These are phyloP conservation scores for Myotis vivesi DNA, from an alignment of 2,797 vertebrate species.

Conservation along the genomic window DNA sequence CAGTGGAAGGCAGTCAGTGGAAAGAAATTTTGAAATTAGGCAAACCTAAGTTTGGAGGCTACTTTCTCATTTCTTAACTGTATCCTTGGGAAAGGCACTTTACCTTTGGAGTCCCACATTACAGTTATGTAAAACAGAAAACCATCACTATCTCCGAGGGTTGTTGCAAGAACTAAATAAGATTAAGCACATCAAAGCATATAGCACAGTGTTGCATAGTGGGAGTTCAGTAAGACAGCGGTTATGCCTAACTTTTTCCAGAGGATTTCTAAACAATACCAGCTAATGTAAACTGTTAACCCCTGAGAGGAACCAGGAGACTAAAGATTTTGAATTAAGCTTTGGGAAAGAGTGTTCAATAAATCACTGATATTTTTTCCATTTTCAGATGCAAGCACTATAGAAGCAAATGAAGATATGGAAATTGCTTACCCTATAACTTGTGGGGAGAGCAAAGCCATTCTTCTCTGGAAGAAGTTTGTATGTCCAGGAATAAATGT, in stretches of 20 bases:
- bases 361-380: constrained; percentile 35
- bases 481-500: constrained; percentile 99
- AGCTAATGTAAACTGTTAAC: not conserved
- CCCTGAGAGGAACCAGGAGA: not conserved
- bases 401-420: constrained; percentile 88
- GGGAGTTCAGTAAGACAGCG: constrained; percentile 7
- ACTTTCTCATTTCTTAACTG: not conserved
- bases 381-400: constrained; percentile 84
- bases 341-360: not conserved
- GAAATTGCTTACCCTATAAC: constrained; percentile 97
- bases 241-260: not conserved
- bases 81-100: constrained; percentile 35
- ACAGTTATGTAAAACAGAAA: not conserved
- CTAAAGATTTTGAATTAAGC: constrained; percentile 19
- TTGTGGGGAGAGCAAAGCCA: constrained; percentile 96
- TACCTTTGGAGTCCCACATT: not conserved
- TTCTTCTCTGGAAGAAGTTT: constrained; percentile 97
- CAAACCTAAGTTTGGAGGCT: not conserved
- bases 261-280: not conserved
- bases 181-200: not conserved
- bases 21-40: constrained; percentile 31
- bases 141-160: not conserved
- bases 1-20: not conserved
- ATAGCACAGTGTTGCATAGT: not conserved
- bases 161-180: constrained; percentile 37